Conservation (phyloP, 2,113 vertebrate species). For the Neotoma lepida region DNA sequence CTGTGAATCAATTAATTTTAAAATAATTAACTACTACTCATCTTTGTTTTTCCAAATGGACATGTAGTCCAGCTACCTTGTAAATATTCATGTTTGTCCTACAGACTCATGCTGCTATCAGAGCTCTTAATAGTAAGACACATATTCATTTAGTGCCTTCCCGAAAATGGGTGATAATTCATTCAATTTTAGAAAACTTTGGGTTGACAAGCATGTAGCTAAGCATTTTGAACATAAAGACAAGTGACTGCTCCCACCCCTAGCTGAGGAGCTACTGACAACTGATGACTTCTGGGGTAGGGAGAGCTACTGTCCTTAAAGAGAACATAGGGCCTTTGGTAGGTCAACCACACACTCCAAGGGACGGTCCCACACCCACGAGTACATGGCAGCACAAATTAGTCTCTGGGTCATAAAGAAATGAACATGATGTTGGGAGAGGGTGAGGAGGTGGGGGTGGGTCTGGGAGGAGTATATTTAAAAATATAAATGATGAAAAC, state of each 20-base stretch:
- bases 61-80: neutral
- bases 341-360: neutral
- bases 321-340: neutral
- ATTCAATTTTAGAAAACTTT: neutral
- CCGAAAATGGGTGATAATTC: neutral
- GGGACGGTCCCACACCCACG: neutral
- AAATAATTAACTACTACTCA: neutral
- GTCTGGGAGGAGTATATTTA: neutral
- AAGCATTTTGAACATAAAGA: neutral
- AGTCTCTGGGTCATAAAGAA: neutral
- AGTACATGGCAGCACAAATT: neutral
- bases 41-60: neutral
- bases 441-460: neutral
- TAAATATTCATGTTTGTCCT: neutral
- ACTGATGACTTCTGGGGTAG: too few species aligned
- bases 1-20: neutral
- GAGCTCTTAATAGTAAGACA: slow-evolving; percentile 18
- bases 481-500: neutral
- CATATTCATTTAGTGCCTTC: neutral
- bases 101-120: too few species aligned
- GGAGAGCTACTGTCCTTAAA: neutral
- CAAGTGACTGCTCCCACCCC: neutral
- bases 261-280: neutral
- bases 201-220: neutral
- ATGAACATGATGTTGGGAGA: neutral